A percentile compares a stretch with the other conserved stretches of the same genome.
Evolutionary conservation across 2,113 vertebrate species (phyloP).

Genomic region (Etheostoma cragini): DNA sequence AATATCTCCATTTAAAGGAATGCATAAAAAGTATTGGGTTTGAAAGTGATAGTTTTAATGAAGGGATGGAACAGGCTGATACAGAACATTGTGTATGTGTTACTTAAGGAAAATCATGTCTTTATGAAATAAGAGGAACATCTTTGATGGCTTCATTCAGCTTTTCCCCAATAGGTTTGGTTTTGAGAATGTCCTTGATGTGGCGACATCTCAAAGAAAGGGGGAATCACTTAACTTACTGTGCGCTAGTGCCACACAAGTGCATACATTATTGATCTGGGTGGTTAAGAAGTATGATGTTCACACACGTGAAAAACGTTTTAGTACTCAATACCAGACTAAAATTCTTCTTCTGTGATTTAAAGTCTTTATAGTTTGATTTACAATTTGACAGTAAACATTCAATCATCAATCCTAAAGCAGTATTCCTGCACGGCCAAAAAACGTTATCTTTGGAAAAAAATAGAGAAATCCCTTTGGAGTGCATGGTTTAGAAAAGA

Average conservation of each 20-base stretch:
- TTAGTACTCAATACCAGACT: not conserved
- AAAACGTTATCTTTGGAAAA: not conserved
- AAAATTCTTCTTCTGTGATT: not conserved
- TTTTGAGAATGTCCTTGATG: not conserved
- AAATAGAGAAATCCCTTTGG: not conserved
- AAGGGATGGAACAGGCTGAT: not conserved
- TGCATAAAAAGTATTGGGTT: not conserved
- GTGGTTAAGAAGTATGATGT: not conserved
- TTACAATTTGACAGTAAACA: not conserved
- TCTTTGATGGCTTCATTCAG: not conserved
- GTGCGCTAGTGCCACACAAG: too few species aligned
- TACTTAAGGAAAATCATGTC: not conserved
- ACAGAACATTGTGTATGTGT: not conserved
- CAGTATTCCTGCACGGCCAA: not conserved
- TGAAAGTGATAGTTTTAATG: not conserved
- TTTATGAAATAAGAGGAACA: conserved; percentile 5
- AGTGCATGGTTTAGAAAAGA: not conserved
- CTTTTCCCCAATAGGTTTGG: not conserved
- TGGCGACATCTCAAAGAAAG: not conserved
- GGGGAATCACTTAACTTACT: not conserved
- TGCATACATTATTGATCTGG: not conserved
- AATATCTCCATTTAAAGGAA: not conserved
- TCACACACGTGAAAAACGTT: not conserved
- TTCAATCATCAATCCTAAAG: not conserved
- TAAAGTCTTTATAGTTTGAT: not conserved